Conservation (phyloP, 2,113 vertebrate genomes). For the Leucopternis melanops region DNA sequence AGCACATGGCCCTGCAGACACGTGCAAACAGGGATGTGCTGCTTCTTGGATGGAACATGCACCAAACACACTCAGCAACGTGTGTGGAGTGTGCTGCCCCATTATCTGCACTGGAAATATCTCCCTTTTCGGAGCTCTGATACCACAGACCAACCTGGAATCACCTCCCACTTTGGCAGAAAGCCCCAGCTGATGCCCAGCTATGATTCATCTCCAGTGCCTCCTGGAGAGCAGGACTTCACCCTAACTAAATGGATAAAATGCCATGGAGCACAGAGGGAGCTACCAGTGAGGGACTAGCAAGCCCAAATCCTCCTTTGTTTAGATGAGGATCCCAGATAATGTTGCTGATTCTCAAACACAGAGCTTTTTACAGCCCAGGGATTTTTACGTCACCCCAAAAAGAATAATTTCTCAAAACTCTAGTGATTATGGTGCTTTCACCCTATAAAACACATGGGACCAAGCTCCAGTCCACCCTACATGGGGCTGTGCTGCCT, state of each 20-base stretch:
- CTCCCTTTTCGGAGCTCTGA: neutral
- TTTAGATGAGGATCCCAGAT: neutral
- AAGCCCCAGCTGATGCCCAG: neutral
- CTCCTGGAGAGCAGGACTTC: neutral
- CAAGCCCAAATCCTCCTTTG: neutral
- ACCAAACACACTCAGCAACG: accelerated
- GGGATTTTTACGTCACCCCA: neutral
- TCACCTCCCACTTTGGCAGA: neutral
- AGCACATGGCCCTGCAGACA: neutral
- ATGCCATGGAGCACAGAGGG: neutral
- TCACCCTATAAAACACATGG: neutral
- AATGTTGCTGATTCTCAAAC: neutral
- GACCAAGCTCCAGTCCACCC: neutral
- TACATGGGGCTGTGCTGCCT: neutral
- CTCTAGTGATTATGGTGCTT: neutral
- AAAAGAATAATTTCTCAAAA: neutral
- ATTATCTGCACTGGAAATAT: accelerated
- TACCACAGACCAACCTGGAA: neutral
- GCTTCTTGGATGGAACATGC: neutral
- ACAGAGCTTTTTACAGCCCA: neutral
- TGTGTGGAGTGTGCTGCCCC: accelerated
- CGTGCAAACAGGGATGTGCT: neutral
- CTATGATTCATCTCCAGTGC: neutral
- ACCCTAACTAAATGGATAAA: neutral
- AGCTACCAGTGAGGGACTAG: neutral